Base-by-base conservation (phyloP, 2,113 vertebrate genomes). In the Zosterops japonicus region DNA sequence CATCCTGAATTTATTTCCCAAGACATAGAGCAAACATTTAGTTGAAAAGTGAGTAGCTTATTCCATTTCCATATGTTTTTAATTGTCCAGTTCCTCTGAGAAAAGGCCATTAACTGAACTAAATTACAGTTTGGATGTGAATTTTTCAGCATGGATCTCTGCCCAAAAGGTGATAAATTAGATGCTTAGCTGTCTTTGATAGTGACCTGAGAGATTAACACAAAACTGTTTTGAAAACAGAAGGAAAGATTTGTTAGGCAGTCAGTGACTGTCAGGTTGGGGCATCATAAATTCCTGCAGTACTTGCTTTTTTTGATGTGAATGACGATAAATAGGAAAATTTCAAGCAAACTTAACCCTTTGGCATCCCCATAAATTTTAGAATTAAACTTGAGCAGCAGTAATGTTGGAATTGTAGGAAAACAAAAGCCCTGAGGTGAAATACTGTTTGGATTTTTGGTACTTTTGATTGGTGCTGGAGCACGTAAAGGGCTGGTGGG, bases 81-180 rank as follows among this genome's bases (percentile, higher is more conserved):
- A 93, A 92, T 95, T 91, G 72, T 97, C 84, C 53, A 24, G 57
- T 95, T 96, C 96, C 94, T 97, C 85, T 95, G 97, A 97, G 97
- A 95, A 91, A 97, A 97, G 68, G 50, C 85, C 63, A 91, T 96
- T 97, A 93, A 94, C 91, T 87, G 93, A 96, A 87, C 90, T 91
- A 94, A 89, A 97, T 94, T 97, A 93, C 92, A 90, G 95, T 95
- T 96, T 96, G 93, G 88, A 94, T 97, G 64, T 95, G 89, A 93
- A 61, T 84, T 96, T 97, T 96, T 92, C 93, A 91, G 77, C 65
- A 49, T 96, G 96, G 92, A 95, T 97, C 91, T 84, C 71, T 95
- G 94, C 95, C 94, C 94, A 94, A 94, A 96, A 97, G 95, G 94
- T 96, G 95, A 96, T 96, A 93, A 94, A 96, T 97, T 97, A 92